phyloP scores from a whole-genome alignment of 2,888 invertebrate genomes.

The Craniophora ligustri region DNA sequence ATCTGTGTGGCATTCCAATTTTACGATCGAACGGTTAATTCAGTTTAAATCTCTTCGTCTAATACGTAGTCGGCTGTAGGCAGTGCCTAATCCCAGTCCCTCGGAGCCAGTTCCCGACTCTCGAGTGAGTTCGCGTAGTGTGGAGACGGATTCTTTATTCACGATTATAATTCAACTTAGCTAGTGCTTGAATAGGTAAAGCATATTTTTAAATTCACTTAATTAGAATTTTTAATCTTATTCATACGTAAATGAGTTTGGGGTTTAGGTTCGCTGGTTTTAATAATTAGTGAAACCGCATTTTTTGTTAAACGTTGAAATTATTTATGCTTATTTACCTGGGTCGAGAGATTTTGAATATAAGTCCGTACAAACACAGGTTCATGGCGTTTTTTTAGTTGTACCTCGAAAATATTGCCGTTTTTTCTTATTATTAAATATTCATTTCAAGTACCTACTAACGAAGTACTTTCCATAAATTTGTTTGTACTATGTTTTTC shows the following conservation, averaged over 20 bases:
- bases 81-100: slow-evolving; percentile 84
- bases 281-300: slow-evolving; percentile 12
- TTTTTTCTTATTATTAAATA: no score
- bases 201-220: slow-evolving; percentile 46
- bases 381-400: no score
- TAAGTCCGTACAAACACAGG: no score
- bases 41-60: slow-evolving; percentile 88
- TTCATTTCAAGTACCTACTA: no score
- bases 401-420: no score
- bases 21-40: slow-evolving; percentile 88
- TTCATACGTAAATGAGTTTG: slow-evolving; percentile 33
- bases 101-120: slow-evolving; percentile 72
- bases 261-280: slow-evolving; percentile 21
- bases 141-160: slow-evolving; percentile 66
- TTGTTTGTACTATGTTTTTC: no score
- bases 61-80: slow-evolving; percentile 82
- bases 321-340: not conserved
- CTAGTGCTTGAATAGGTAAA: slow-evolving; percentile 37
- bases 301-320: slow-evolving; percentile 5
- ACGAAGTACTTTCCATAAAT: no score
- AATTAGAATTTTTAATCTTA: slow-evolving; percentile 52
- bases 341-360: not conserved
- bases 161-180: slow-evolving; percentile 38
- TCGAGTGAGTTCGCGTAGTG: slow-evolving; percentile 53
- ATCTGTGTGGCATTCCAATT: slow-evolving; percentile 89